Conservation (phyloP, 2,797 vertebrate species). For the Paratrypauchen microcephalus region DNA sequence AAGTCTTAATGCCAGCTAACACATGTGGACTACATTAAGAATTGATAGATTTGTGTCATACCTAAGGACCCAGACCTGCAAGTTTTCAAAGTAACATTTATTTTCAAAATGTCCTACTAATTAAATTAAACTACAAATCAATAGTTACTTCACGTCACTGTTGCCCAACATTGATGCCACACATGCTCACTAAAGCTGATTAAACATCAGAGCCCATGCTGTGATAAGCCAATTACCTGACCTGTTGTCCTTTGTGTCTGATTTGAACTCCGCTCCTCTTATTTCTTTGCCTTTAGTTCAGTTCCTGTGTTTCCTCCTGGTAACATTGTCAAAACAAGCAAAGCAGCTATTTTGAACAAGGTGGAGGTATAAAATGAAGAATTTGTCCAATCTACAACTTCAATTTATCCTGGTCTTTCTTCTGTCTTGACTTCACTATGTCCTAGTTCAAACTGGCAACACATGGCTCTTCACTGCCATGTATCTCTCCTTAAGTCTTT, state of each 20-base stretch:
- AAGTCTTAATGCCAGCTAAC: background rate
- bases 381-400: background rate
- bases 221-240: constrained; percentile 27
- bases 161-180: background rate
- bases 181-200: constrained; percentile 53
- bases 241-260: constrained; percentile 7
- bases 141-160: background rate
- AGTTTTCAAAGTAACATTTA: background rate
- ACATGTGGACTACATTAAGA: background rate
- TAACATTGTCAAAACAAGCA: background rate
- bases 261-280: constrained; percentile 1
- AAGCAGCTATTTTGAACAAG: background rate
- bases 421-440: background rate
- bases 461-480: background rate
- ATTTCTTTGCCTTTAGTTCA: background rate
- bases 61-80: background rate
- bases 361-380: background rate
- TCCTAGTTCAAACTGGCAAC: constrained; percentile 1
- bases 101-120: background rate
- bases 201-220: constrained; percentile 42
- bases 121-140: background rate
- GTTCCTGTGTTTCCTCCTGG: background rate
- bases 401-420: background rate
- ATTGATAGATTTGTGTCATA: background rate
- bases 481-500: constrained; percentile 16